Base-by-base conservation (phyloP, 2,888 invertebrate genomes). In the Podabrus alpinus region DNA sequence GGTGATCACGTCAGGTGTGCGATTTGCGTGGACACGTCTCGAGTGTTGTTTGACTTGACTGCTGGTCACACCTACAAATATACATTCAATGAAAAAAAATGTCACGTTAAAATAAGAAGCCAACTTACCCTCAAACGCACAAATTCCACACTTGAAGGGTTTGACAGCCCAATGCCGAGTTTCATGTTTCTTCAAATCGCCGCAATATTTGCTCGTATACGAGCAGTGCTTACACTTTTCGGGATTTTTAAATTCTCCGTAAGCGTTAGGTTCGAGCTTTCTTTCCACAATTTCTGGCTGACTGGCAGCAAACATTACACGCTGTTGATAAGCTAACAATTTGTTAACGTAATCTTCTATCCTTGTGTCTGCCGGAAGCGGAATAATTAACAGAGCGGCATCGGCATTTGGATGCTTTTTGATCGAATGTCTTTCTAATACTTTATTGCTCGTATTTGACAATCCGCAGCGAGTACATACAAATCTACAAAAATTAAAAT, bases 391-490 rank as follows among this genome's bases (percentile, higher is more conserved):
- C n/a, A 87, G 85, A 1, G 83, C 79, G 64, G 82, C n/a, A n/a
- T n/a, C n/a, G n/a, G n/a, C 84, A 15, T 84, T 83, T 3, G 75
- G 77, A 80, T 92, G 92, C 67, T 89, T 89, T 1, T 87, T 87
- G 10, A 80, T 78, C 76, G 90, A 89, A 81, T 93, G 93, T 1
- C 89, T 89, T 19, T 87, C 84, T 17, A 92, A 89, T 88, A 2
- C 85, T 87, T 76, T 88, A 89, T 80, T 90, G 91, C 78, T 91
- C 90, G 0, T 90, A 90, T 77, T 89, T 89, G 45, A 45, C 81
- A 90, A 91, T 0, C 89, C 87, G 81, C 93, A 93, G 1, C 88
- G 83, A 15, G 87, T 88, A 81, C 93, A 93, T 15, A 88, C 88
- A 89, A 90, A 92, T 79, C 92, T 92, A 83, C 59, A 84, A 83